Percentiles rank a stretch among this genome's conserved stretches.
Evolutionary conservation across 2,113 vertebrate species (phyloP).

Genomic region (Ifrita kowaldi): DNA sequence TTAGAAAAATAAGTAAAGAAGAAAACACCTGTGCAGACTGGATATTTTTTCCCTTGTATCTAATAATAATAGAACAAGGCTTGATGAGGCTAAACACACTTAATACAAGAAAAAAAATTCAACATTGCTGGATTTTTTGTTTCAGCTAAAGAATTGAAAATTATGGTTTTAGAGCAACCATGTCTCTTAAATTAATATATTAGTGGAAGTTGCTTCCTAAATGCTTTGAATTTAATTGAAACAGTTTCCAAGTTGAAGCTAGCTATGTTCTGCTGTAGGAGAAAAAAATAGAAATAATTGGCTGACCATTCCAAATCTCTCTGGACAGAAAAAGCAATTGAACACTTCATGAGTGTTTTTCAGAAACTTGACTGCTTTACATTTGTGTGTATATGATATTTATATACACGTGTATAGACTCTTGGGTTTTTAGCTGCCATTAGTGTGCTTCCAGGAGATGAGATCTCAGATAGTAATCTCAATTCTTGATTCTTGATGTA

Average conservation of each 20-base stretch:
- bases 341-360: not conserved
- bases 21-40: not conserved
- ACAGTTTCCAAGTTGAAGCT: not conserved
- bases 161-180: not conserved
- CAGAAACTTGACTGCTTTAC: not conserved
- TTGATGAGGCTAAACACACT: not conserved
- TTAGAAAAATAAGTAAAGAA: not conserved
- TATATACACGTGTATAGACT: not conserved
- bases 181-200: not conserved
- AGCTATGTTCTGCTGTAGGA: not conserved
- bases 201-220: not conserved
- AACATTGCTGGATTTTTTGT: not conserved
- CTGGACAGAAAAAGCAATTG: not conserved
- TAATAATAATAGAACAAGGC: not conserved
- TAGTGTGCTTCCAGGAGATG: not conserved
- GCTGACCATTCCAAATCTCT: not conserved
- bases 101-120: not conserved
- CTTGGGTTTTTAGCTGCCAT: not conserved
- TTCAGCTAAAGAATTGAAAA: not conserved
- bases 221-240: not conserved
- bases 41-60: not conserved
- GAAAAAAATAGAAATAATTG: not conserved
- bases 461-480: not conserved
- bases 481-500: not conserved
- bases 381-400: not conserved